phyloP scores from a whole-genome alignment of 1,140 invertebrate genomes.

The Steinernema feltiae region DNA sequence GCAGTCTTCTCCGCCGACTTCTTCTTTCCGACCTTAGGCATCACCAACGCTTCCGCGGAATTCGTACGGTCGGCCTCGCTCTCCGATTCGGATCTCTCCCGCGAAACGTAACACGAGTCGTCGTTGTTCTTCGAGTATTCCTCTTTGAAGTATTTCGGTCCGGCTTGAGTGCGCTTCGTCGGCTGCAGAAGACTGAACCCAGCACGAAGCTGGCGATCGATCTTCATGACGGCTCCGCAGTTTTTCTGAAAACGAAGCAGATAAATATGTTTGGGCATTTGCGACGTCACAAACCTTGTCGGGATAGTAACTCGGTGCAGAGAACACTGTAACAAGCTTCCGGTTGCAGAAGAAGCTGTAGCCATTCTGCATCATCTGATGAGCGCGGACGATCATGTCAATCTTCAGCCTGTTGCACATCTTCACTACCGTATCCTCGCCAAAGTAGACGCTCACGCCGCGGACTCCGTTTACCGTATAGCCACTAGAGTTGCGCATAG shows the following conservation, averaged over 20 bases:
- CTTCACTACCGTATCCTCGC: conserved; percentile 6
- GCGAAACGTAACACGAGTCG: background rate
- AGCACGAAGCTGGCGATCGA: background rate
- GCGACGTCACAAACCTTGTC: background rate
- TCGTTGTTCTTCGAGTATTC: background rate
- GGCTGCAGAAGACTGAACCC: background rate
- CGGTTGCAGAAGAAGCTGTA: conserved; percentile 17
- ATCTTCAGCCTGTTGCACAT: conserved; percentile 18
- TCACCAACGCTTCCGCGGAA: too few species aligned
- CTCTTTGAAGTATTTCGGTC: background rate
- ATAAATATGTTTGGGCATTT: background rate
- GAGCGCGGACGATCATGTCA: conserved; percentile 27
- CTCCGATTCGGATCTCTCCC: too few species aligned
- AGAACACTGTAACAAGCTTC: conserved; percentile 23
- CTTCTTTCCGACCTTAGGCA: too few species aligned
- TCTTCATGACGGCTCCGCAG: background rate
- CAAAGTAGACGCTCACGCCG: conserved; percentile 17
- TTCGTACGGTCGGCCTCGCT: too few species aligned
- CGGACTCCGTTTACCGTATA: conserved; percentile 13
- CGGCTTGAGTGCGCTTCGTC: background rate
- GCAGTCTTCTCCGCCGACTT: too few species aligned
- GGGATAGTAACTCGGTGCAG: conserved; percentile 9
- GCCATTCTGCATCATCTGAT: conserved; percentile 25
- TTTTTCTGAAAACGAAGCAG: background rate
- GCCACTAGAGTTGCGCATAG: background rate